phyloP scores from a whole-genome alignment of 2,888 invertebrate species.

The Druceiella hillmani region DNA sequence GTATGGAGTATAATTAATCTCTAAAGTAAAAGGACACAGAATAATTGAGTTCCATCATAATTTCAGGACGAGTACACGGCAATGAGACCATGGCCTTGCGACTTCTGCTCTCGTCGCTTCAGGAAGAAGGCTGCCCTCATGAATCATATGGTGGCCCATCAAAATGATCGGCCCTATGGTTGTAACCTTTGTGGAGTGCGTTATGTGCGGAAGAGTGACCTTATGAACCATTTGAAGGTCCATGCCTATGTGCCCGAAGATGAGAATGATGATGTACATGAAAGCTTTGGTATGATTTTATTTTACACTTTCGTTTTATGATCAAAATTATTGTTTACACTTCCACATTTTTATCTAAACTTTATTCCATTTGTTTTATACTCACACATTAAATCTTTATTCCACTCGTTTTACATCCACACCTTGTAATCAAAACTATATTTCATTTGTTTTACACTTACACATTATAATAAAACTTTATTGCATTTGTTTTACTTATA shows the following conservation, averaged over 20 bases:
- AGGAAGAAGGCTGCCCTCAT: conserved; percentile 78
- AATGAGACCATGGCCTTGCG: conserved; percentile 77
- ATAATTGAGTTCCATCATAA: too few species aligned
- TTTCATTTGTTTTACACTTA: too few species aligned
- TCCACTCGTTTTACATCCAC: too few species aligned
- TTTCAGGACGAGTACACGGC: conserved; percentile 62
- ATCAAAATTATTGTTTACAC: not conserved
- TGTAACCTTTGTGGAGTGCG: conserved; percentile 79
- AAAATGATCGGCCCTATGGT: conserved; percentile 75
- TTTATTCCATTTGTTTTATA: too few species aligned
- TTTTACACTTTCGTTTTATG: not conserved
- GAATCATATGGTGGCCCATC: conserved; percentile 85
- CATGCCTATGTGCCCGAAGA: conserved; percentile 72
- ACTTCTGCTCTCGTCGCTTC: conserved; percentile 79
- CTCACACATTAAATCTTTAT: too few species aligned
- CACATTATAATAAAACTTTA: too few species aligned
- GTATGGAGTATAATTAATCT: too few species aligned
- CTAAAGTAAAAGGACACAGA: too few species aligned
- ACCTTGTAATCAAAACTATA: too few species aligned
- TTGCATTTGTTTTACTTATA: too few species aligned
- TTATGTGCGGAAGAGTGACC: conserved; percentile 72
- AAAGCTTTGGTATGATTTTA: conserved; percentile 19
- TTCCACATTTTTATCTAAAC: too few species aligned
- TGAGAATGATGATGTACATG: conserved; percentile 51
- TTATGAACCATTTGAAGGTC: conserved; percentile 78